phyloP scores from a whole-genome alignment of 2,797 vertebrate genomes.

The Danio kyathit region DNA sequence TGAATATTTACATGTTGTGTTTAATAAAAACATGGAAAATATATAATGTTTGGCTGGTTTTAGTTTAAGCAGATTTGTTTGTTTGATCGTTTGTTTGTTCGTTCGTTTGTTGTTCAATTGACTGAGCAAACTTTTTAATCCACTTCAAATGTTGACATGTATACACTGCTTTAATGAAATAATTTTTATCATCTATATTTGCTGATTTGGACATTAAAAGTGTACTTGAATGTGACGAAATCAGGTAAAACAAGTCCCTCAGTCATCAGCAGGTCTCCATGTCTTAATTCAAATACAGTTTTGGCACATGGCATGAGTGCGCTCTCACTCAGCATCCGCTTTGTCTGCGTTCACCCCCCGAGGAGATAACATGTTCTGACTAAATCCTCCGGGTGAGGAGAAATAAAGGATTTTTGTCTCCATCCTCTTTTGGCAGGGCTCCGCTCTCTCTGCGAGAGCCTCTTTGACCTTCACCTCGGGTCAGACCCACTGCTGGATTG shows the following conservation, averaged over 20 bases:
- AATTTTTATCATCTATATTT: background rate
- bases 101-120: too few species aligned
- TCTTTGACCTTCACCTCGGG: constrained; percentile 37
- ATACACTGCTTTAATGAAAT: too few species aligned
- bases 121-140: too few species aligned
- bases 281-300: constrained; percentile 1
- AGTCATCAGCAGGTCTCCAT: constrained; percentile 3
- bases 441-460: constrained; percentile 11
- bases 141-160: too few species aligned
- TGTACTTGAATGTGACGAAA: background rate
- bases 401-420: constrained; percentile 17
- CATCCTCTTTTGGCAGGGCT: constrained; percentile 22
- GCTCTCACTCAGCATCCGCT: background rate
- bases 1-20: too few species aligned
- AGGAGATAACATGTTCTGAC: constrained; percentile 29
- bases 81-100: too few species aligned
- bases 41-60: too few species aligned
- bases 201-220: background rate
- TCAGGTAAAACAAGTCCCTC: background rate
- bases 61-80: too few species aligned
- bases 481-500: background rate
- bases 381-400: constrained; percentile 16
- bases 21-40: too few species aligned
- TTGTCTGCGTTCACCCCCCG: background rate
- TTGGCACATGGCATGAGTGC: constrained; percentile 26